Evolutionary conservation across 2,113 vertebrate genomes (phyloP).

Genomic region (Agelaius phoeniceus): DNA sequence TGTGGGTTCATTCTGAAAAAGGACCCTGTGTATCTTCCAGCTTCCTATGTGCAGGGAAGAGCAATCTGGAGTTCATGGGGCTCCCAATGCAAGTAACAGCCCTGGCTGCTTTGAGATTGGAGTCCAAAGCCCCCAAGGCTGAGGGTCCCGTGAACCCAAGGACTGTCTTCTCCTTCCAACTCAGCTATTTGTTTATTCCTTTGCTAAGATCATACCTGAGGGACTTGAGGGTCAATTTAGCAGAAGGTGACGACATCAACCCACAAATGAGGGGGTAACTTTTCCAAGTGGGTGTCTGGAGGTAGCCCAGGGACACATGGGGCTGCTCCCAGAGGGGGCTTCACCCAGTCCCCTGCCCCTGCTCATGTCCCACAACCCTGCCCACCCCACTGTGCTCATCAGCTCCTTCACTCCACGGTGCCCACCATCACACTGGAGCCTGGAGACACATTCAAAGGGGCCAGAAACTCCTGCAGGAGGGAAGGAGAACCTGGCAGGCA

Average conservation of each 20-base stretch:
- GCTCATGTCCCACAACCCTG: neutral
- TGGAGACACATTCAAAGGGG: neutral
- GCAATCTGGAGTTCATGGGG: neutral
- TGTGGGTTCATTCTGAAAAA: neutral
- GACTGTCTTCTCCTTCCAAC: neutral
- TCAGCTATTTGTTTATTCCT: neutral
- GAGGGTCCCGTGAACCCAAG: neutral
- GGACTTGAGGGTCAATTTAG: neutral
- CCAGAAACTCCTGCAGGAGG: neutral
- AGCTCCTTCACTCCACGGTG: rapidly evolving
- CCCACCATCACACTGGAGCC: neutral
- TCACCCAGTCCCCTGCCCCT: neutral
- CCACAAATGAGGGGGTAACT: neutral
- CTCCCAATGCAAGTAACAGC: neutral
- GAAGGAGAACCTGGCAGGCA: neutral
- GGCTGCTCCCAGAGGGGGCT: neutral
- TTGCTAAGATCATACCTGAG: neutral
- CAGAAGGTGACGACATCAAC: neutral
- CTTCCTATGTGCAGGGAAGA: rapidly evolving
- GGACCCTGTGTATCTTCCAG: neutral
- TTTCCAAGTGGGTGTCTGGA: neutral
- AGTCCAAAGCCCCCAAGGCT: neutral
- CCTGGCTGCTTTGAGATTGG: neutral
- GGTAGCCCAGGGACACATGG: neutral
- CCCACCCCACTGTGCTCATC: neutral